These are phyloP conservation scores for Mesoligia furuncula DNA, from an alignment of 2,888 invertebrate species.

Conservation along the genomic window DNA sequence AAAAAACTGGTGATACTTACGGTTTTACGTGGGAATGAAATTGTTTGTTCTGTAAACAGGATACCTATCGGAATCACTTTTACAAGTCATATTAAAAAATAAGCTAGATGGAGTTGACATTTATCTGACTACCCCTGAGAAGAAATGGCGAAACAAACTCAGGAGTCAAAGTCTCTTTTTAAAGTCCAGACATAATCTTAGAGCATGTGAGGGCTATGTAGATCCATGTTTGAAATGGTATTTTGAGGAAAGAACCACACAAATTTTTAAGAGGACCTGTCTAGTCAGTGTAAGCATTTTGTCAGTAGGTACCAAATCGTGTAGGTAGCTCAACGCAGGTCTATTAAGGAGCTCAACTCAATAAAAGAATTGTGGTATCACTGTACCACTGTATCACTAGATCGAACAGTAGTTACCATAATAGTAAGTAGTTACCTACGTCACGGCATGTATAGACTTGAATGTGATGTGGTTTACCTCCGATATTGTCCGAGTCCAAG, in stretches of 20 bases:
- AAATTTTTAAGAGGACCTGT: not conserved
- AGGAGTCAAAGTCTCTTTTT: not conserved
- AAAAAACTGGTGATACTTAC: not conserved
- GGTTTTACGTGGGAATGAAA: not conserved
- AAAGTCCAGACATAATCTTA: not conserved
- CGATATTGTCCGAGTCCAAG: not conserved
- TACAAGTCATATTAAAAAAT: not conserved
- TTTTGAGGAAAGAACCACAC: not conserved
- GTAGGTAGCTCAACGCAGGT: not conserved
- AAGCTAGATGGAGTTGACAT: not conserved
- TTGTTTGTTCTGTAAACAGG: not conserved
- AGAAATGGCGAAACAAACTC: not conserved
- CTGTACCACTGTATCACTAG: not conserved
- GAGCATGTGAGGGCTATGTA: not conserved
- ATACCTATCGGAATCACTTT: not conserved
- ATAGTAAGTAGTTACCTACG: not conserved
- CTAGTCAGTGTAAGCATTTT: not conserved
- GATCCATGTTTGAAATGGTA: not conserved
- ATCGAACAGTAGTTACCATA: not conserved
- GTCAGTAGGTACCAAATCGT: not conserved
- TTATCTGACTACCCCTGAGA: not conserved
- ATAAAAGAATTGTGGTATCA: not conserved
- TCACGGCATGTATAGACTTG: not conserved
- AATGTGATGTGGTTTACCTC: not conserved
- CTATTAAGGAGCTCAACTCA: not conserved